phyloP scores from a whole-genome alignment of 2,113 vertebrate species.

The Abramis brama region DNA sequence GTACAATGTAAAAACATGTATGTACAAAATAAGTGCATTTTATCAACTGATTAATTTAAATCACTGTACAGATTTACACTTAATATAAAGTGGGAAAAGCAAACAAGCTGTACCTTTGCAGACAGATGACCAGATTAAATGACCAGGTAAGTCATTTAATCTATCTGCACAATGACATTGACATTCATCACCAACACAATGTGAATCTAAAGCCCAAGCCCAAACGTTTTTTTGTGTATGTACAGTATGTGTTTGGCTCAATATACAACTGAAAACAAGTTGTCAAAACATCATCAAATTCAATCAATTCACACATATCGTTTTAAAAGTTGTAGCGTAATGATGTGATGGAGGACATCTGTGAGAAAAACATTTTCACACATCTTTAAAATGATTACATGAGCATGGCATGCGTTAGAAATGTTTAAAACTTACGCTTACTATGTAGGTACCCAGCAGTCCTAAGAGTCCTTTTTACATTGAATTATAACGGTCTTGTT shows the following conservation, averaged over 20 bases:
- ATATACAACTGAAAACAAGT: neutral
- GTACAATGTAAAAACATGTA: no score
- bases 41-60: no score
- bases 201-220: no score
- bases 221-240: no score
- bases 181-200: neutral
- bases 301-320: neutral
- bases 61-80: no score
- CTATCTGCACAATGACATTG: neutral
- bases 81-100: no score
- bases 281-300: neutral
- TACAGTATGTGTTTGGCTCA: neutral
- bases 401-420: neutral
- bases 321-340: neutral
- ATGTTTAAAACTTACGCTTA: neutral
- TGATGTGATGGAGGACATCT: neutral
- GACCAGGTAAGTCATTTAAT: neutral
- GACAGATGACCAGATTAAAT: no score
- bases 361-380: neutral
- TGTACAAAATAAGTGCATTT: no score
- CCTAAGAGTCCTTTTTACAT: neutral
- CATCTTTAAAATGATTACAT: neutral
- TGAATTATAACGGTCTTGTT: neutral
- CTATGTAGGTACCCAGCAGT: no score
- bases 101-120: no score